These are phyloP conservation scores for Probosciger aterrimus DNA, from an alignment of 2,113 vertebrate species.

Conservation along the genomic window DNA sequence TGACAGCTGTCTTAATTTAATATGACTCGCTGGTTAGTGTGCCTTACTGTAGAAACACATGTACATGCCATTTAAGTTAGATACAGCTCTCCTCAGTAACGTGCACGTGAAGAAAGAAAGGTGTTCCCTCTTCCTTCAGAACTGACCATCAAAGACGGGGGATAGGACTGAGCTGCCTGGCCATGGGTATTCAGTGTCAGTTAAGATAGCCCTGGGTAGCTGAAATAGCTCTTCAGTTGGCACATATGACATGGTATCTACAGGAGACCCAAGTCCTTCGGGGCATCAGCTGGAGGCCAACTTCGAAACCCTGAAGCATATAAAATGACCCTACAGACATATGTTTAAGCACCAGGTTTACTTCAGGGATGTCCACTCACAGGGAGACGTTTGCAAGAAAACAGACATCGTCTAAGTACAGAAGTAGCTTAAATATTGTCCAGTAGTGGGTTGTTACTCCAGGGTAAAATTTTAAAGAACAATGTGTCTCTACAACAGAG, in stretches of 20 bases:
- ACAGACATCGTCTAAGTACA: background rate
- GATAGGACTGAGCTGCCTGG: background rate
- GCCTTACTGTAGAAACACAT: background rate
- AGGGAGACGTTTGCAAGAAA: background rate
- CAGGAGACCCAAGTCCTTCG: background rate
- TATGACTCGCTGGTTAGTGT: background rate
- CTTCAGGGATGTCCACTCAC: background rate
- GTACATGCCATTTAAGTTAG: background rate
- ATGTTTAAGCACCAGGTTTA: background rate
- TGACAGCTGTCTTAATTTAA: background rate
- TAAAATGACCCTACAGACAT: background rate
- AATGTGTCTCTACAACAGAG: background rate
- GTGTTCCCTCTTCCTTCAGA: background rate
- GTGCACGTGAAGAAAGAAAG: background rate
- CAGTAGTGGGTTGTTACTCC: background rate
- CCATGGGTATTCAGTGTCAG: background rate
- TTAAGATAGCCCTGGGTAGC: background rate
- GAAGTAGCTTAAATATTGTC: background rate
- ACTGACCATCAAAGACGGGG: background rate
- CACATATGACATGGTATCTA: fast-evolving
- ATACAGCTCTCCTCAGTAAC: background rate
- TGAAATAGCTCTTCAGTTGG: background rate
- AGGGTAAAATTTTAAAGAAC: background rate
- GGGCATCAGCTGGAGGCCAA: background rate
- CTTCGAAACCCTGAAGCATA: background rate